Percentiles rank a stretch among this genome's conserved stretches.
Evolutionary conservation across 2,113 vertebrate species (phyloP).

Genomic region (Sinocyclocheilus anophthalmus): DNA sequence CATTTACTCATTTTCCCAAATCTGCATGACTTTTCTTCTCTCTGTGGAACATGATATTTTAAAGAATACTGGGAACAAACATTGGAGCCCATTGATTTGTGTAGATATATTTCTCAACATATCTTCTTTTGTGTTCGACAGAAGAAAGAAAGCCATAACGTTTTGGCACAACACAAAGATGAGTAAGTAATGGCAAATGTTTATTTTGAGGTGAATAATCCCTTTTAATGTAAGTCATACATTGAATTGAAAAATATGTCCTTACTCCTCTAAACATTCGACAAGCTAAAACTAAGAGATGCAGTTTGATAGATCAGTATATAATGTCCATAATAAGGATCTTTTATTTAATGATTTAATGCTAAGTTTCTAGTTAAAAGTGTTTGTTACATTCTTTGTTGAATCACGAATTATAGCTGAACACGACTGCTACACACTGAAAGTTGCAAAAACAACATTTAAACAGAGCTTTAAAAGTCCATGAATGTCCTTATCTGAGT

Average conservation of each 20-base stretch:
- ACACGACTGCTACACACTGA: background rate
- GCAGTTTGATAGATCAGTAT: background rate
- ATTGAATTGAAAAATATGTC: background rate
- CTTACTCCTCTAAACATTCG: background rate
- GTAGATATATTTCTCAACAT: background rate
- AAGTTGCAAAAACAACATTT: slow-evolving; percentile 5
- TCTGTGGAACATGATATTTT: background rate
- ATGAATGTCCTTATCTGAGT: background rate
- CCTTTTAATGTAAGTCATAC: background rate
- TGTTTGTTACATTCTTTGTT: slow-evolving; percentile 14
- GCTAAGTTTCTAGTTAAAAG: background rate
- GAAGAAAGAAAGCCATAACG: background rate
- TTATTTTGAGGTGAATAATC: background rate
- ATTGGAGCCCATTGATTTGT: background rate
- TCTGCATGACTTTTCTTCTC: background rate
- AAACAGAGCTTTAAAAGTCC: background rate
- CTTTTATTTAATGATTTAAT: background rate
- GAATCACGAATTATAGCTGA: background rate
- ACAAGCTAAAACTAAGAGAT: background rate
- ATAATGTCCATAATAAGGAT: background rate
- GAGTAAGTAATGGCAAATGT: background rate
- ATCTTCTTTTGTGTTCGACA: background rate
- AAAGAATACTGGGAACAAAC: too few species aligned
- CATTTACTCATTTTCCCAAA: background rate
- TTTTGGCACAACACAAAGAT: background rate